Base-by-base conservation (phyloP, 2,797 vertebrate genomes). In the Acrossocheilus wenchowensis region DNA sequence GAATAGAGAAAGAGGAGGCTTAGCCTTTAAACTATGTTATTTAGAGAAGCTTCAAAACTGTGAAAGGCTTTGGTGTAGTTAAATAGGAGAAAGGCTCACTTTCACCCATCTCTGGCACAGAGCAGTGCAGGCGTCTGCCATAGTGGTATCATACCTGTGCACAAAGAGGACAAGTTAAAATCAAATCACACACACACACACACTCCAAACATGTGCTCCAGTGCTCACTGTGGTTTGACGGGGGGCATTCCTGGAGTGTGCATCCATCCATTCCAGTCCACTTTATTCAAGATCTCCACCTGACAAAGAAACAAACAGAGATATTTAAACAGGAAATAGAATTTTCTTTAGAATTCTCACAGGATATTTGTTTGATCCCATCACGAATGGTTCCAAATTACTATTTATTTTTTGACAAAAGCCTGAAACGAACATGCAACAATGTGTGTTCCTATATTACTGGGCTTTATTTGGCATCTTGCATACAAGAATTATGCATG, bases 261-360 rank as follows among this genome's bases (percentile, higher is more conserved):
- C 92, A 99, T 96, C 98, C 98, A 99, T 0, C 93, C 92, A 9
- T 97, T 95, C 98, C 98, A 99, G 89, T 99, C 97, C 84, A 99
- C 97, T 92, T 96, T 96, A 92, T 98, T 95, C 90, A 99, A 96
- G 92, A 97, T 6, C 66, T 98, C 97, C 85, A 95, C 96, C 98
- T 99, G 92, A 30, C n/a, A 83, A 0, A 86, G 64, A 85, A 52
- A 72, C 57, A 86, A 6, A 82, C 52, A 83, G 15, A 43, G 52
- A 43, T 30, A 80, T 48, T 77, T 48, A 71, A 34, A 66, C 7
- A 10, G 45, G 5, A 86, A 54, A 14, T 12, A 0, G 15, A 72
- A 50, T n/a, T 1, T 36, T 19, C 36, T 26, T 26, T 50, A 14
- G 34, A 68, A 64, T 23, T 23, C 19, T 43, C 7, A 82, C 6